Evolutionary conservation across 2,113 vertebrate species (phyloP).

Genomic region (Scytalopus superciliaris): DNA sequence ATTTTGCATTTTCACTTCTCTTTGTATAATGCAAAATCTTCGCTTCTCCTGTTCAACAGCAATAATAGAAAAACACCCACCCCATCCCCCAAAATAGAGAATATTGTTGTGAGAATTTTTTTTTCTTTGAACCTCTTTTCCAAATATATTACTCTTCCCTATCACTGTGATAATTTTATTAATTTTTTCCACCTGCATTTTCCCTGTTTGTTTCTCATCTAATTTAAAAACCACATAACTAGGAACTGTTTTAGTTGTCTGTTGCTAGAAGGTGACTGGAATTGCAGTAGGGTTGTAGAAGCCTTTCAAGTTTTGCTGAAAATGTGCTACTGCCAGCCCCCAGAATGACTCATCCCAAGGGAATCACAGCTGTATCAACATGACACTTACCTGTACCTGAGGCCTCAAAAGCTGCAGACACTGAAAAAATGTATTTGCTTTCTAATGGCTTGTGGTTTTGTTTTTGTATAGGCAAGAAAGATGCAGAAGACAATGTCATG

Average conservation of each 20-base stretch:
- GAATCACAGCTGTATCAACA: not conserved
- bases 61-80: not conserved
- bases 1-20: not conserved
- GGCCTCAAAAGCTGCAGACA: not conserved
- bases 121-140: not conserved
- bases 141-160: not conserved
- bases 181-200: not conserved
- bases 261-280: not conserved
- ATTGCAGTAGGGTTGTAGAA: not conserved
- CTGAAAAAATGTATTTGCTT: not conserved
- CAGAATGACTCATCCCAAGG: not conserved
- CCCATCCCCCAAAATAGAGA: not conserved
- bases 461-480: not conserved
- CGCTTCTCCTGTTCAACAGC: not conserved
- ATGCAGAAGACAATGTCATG: not conserved
- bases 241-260: not conserved
- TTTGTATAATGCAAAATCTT: not conserved
- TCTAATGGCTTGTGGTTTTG: not conserved
- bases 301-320: conserved; percentile 12
- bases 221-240: not conserved
- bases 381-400: not conserved
- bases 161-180: rapidly evolving
- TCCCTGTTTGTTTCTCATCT: not conserved
- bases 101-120: not conserved
- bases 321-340: not conserved